Conservation (phyloP, 2,888 invertebrate genomes). For the Trachelus troglodyta region DNA sequence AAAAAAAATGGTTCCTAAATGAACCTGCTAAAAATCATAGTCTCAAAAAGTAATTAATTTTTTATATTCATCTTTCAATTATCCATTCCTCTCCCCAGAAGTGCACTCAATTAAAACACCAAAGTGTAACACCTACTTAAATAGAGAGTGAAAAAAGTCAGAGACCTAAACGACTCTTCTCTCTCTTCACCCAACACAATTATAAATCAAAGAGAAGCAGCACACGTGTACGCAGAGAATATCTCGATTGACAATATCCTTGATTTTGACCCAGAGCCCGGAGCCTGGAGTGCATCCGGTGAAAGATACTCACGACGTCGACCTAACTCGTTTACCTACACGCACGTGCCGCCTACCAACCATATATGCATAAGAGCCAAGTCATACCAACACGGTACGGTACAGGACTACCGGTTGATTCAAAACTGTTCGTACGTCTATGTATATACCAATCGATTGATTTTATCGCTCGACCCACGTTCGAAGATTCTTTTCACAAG, state of each 20-base stretch:
- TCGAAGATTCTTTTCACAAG: not conserved
- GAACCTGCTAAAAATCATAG: not conserved
- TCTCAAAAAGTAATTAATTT: not conserved
- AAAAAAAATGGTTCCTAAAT: not conserved
- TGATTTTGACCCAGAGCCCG: slow-evolving; percentile 36
- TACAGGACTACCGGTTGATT: not conserved
- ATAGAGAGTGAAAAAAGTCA: not conserved
- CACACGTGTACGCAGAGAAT: slow-evolving; percentile 13
- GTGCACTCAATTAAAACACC: too few relatives aligned
- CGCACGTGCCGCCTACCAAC: slow-evolving; percentile 6
- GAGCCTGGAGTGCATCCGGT: slow-evolving; percentile 32
- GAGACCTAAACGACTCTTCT: not conserved
- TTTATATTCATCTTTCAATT: too few relatives aligned
- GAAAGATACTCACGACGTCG: slow-evolving; percentile 33
- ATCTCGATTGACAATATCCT: slow-evolving; percentile 27
- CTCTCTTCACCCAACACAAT: not conserved
- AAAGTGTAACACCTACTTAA: too few relatives aligned
- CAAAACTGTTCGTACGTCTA: not conserved
- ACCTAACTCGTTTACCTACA: slow-evolving; percentile 28
- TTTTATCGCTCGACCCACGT: not conserved
- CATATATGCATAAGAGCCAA: not conserved
- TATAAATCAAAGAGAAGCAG: slow-evolving; percentile 10
- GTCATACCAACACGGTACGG: not conserved
- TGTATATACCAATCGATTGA: not conserved
- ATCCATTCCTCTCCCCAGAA: too few relatives aligned